These are phyloP conservation scores for Labroides dimidiatus DNA, from an alignment of 2,797 vertebrate genomes.

Conservation along the genomic window DNA sequence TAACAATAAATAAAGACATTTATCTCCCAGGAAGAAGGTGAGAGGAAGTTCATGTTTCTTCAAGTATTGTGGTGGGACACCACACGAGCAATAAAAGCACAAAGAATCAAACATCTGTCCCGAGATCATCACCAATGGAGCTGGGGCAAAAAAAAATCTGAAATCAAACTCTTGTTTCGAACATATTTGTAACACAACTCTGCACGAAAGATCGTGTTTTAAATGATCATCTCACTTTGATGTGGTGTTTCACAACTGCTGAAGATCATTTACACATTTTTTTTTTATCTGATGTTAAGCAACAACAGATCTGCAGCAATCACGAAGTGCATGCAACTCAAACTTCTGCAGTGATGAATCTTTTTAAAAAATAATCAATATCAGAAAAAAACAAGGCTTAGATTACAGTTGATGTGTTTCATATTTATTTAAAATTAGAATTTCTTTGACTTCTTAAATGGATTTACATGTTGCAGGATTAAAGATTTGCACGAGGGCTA, in stretches of 20 bases:
- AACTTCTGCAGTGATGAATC: slow-evolving; percentile 10
- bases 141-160: too few relatives aligned
- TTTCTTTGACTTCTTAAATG: too few relatives aligned
- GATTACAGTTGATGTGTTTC: neutral
- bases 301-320: slow-evolving; percentile 21
- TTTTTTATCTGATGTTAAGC: neutral
- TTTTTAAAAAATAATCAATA: slow-evolving; percentile 20
- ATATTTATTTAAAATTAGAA: neutral
- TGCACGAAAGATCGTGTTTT: neutral
- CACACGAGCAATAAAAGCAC: neutral
- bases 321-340: neutral
- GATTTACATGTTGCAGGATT: too few relatives aligned
- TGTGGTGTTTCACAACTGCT: neutral
- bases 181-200: neutral
- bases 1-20: slow-evolving; percentile 16
- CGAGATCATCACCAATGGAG: neutral
- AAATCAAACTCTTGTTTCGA: neutral
- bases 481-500: neutral
- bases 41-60: neutral
- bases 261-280: neutral
- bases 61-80: neutral
- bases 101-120: neutral
- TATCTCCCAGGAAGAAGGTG: slow-evolving; percentile 10
- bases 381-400: neutral
- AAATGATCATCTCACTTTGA: slow-evolving; percentile 2